These are phyloP conservation scores for Corythoichthys intestinalis DNA, from an alignment of 2,113 vertebrate genomes.

Conservation along the genomic window DNA sequence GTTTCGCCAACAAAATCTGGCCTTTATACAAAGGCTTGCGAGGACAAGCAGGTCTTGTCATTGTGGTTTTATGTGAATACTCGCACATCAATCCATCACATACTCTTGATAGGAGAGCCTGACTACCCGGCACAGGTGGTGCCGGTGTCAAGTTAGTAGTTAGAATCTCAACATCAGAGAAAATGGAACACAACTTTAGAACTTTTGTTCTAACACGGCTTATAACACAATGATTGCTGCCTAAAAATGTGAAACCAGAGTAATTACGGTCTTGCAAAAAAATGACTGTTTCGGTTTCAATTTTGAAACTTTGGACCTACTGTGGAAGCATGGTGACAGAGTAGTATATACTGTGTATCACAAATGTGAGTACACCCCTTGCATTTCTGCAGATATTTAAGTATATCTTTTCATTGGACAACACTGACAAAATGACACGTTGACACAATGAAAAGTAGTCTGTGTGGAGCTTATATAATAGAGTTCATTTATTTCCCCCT, in stretches of 20 bases:
- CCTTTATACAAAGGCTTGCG: constrained; percentile 30
- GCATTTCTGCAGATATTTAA: too few species aligned
- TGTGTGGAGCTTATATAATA: too few species aligned
- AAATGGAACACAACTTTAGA: background rate
- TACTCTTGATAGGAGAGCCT: constrained; percentile 36
- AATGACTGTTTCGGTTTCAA: too few species aligned
- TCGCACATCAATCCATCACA: constrained; percentile 56
- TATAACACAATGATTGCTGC: background rate
- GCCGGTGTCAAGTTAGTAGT: constrained; percentile 57
- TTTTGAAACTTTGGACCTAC: background rate
- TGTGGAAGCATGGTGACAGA: background rate
- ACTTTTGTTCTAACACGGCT: background rate
- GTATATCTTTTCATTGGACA: too few species aligned
- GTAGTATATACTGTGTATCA: too few species aligned
- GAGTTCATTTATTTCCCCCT: too few species aligned
- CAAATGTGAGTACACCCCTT: too few species aligned
- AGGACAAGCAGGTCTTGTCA: constrained; percentile 17
- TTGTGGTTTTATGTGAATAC: constrained; percentile 30
- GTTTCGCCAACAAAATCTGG: constrained; percentile 34
- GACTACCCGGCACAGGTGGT: constrained; percentile 61
- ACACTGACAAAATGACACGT: too few species aligned
- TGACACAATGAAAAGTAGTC: too few species aligned
- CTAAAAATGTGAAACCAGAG: background rate
- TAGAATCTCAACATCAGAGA: constrained; percentile 21
- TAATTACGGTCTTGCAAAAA: background rate